Evolutionary conservation across 1,140 invertebrate genomes (phyloP), one percentile per base, ranked within the genome.

Genomic region (Trichoplusia ni): DNA sequence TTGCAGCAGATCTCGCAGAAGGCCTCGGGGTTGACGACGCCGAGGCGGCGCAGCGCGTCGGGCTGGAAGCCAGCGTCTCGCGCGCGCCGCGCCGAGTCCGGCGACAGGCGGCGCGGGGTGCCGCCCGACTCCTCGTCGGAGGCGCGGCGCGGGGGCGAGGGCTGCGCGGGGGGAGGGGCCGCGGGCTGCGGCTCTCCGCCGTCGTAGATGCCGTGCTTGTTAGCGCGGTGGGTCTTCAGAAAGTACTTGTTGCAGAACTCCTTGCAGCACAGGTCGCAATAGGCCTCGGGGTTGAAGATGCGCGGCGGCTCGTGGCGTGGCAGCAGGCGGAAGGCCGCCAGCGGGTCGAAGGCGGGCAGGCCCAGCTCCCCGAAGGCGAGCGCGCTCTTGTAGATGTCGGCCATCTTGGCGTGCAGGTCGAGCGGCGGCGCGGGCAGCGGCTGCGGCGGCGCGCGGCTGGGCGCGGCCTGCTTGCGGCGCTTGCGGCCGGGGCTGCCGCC

Each of bases 231-330:
- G 19, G 98, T 99, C 90, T 99, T 99, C 2, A 99, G 92, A 86
- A 99, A 99, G 90, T 99, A 99, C 88, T 99, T 99, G 92, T 99
- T 99, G 92, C 99, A 99, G 82, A 99, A 98, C 89, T 99, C 98
- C 89, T 99, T 99, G 91, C 99, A 99, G 92, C 99, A 99, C 33
- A 98, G 92, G 75, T 97, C 96, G 86, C 98, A 99, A 84, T 98
- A 99, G 2, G 98, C 98, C 90, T 98, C 98, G 16, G 94, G 95
- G 86, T 99, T 98, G 79, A 98, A 98, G 69, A 98, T 98, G 68
- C 96, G 91, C 31, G 95, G 89, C 6, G 94, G 95, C 8, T 95
- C 93, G 60, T 93, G 91, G n/a, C 92, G 88, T 4, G 93, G 90
- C 5, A 93, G 85, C 33, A 92, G 91, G 1, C 92, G 82, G 42